Evolutionary conservation across 1,140 invertebrate species (phyloP).

Genomic region (Drepana arcuata): DNA sequence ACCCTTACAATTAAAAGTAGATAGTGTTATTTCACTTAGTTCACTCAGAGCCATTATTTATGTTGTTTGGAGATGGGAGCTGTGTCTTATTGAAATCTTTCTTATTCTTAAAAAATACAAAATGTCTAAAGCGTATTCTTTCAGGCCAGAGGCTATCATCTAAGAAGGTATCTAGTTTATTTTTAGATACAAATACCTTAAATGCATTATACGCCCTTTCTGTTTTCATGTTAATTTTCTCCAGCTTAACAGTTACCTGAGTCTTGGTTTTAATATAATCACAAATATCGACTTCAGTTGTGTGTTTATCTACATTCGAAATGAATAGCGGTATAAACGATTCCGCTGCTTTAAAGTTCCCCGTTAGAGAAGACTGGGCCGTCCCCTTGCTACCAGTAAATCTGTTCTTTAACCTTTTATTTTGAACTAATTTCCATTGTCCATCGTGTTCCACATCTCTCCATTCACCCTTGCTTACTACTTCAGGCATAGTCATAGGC

Average conservation of each 20-base stretch:
- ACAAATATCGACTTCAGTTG: slow-evolving; percentile 8
- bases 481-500: background rate
- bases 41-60: background rate
- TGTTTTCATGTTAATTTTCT: slow-evolving; percentile 16
- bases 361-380: background rate
- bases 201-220: slow-evolving; percentile 11
- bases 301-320: slow-evolving; percentile 14
- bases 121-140: slow-evolving; percentile 12
- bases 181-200: slow-evolving; percentile 19
- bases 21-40: background rate
- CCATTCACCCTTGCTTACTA: slow-evolving; percentile 2
- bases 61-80: background rate
- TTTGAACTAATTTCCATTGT: slow-evolving; percentile 2
- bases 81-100: background rate
- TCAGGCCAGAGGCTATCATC: slow-evolving; percentile 18
- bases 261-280: slow-evolving; percentile 13
- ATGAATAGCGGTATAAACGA: slow-evolving; percentile 12
- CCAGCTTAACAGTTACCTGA: slow-evolving; percentile 5
- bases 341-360: slow-evolving; percentile 11
- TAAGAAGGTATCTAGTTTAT: slow-evolving; percentile 13
- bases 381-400: slow-evolving; percentile 10
- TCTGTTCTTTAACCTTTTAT: background rate
- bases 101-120: slow-evolving; percentile 8
- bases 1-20: background rate
- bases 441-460: background rate